A percentile compares a stretch with the other conserved stretches of the same genome.
Evolutionary conservation across 2,797 vertebrate genomes (phyloP).

Genomic region (Triplophysa bombifrons): DNA sequence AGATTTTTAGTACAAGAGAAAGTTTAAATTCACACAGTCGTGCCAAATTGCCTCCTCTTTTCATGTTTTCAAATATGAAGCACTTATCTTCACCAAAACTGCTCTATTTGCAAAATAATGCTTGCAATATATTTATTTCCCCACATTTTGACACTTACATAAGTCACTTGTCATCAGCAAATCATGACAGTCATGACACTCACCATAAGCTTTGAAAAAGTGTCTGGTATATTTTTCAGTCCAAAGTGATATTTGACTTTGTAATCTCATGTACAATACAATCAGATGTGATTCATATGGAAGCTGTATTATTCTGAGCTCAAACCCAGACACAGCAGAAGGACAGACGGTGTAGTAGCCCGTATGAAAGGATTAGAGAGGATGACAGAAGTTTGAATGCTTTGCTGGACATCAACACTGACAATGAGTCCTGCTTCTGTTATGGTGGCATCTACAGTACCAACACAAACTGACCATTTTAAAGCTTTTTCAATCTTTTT

Average conservation of each 20-base stretch:
- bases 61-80: not conserved
- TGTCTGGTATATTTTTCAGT: not conserved
- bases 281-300: not conserved
- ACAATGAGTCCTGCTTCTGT: slow-evolving; percentile 15
- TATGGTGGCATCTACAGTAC: not conserved
- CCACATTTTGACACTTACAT: not conserved
- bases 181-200: too few species aligned
- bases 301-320: not conserved
- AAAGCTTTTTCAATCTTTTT: not conserved
- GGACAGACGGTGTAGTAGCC: slow-evolving; percentile 62
- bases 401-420: slow-evolving; percentile 58
- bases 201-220: not conserved
- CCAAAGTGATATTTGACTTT: not conserved
- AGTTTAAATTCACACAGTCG: not conserved
- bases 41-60: not conserved
- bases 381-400: slow-evolving; percentile 61
- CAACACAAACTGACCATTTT: slow-evolving; percentile 30
- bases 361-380: slow-evolving; percentile 63
- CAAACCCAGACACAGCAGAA: slow-evolving; percentile 34
- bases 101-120: not conserved
- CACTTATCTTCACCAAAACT: not conserved
- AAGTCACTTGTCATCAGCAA: not conserved
- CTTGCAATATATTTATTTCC: not conserved
- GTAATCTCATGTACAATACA: not conserved
- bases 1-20: not conserved